Base-by-base conservation (phyloP, 2,797 vertebrate species). In the Margarornis squamiger region DNA sequence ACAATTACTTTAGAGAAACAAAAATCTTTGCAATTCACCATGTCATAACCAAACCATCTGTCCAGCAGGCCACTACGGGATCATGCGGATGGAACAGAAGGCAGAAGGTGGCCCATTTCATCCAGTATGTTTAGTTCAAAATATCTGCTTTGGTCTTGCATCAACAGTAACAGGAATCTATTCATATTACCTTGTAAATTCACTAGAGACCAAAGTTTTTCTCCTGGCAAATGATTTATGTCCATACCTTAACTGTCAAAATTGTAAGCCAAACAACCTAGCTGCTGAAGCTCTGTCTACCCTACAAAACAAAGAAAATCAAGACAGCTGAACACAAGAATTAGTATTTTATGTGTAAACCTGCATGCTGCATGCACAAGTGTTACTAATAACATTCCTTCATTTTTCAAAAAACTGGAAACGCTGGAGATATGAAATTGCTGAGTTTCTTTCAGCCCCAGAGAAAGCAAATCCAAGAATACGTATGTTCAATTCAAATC, bases 1-100 rank as follows among this genome's bases (percentile, higher is more conserved):
- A 97, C 96, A 97, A 97, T 97, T 97, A 96, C 97, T 98, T 97
- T 92, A 85, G 97, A 97, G 95, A 96, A 97, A 97, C 92, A 97
- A 97, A 94, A 97, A 97, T 97, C 96, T 97, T 95, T 97, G 94
- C 97, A 98, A 97, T 97, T 96, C 97, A 97, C 97, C 97, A 97
- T 97, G 94, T 96, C 95, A 92, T 97, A 98, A 97, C 94, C 94
- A 97, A 98, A 97, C 96, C 98, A 98, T 97, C 97, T 98, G 97
- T 96, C 97, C 85, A 81, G 95, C 96, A 96, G 94, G 92, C 92
- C 91, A 92, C 92, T 46, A 51, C 8, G 19, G 96, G 95, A 96
- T 92, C 95, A 71, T 30, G 30, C 0, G 2, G 55, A 66, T 46
- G 48, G 39, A 81, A 81, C 30, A 76, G 71, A 85, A 86, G 21